These are phyloP conservation scores for Chiroxiphia lanceolata DNA, from an alignment of 2,797 vertebrate genomes.

Conservation along the genomic window DNA sequence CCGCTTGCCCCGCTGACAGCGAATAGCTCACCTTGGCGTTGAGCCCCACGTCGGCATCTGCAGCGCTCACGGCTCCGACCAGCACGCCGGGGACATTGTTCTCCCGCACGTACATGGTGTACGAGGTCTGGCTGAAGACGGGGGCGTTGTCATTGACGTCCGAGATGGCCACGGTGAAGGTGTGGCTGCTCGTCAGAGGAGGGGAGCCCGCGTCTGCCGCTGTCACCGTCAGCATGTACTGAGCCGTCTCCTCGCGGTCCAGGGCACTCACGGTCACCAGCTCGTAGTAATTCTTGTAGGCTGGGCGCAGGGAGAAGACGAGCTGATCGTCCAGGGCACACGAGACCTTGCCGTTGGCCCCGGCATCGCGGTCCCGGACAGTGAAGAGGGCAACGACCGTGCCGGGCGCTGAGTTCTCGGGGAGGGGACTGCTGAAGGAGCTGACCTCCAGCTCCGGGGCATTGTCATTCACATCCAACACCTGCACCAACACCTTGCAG, in stretches of 20 bases:
- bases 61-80: conserved; percentile 32
- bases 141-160: conserved; percentile 81
- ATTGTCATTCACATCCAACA: background rate
- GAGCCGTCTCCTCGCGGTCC: conserved; percentile 58
- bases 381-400: no score
- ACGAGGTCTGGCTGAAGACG: conserved; percentile 68
- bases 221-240: conserved; percentile 41
- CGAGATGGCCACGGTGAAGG: conserved; percentile 70
- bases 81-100: conserved; percentile 58
- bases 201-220: conserved; percentile 74
- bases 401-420: no score
- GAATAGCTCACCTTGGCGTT: conserved; percentile 71
- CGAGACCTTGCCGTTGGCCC: no score
- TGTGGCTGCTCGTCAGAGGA: conserved; percentile 62
- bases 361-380: no score
- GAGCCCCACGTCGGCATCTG: conserved; percentile 52
- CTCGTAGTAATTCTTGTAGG: conserved; percentile 50
- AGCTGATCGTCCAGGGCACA: no score
- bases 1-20: conserved; percentile 25
- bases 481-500: background rate
- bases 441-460: no score
- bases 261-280: conserved; percentile 56
- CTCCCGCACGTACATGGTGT: conserved; percentile 71
- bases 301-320: no score
- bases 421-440: no score